Evolutionary conservation across 2,888 invertebrate species (phyloP).

Genomic region (Diarsia mendica): DNA sequence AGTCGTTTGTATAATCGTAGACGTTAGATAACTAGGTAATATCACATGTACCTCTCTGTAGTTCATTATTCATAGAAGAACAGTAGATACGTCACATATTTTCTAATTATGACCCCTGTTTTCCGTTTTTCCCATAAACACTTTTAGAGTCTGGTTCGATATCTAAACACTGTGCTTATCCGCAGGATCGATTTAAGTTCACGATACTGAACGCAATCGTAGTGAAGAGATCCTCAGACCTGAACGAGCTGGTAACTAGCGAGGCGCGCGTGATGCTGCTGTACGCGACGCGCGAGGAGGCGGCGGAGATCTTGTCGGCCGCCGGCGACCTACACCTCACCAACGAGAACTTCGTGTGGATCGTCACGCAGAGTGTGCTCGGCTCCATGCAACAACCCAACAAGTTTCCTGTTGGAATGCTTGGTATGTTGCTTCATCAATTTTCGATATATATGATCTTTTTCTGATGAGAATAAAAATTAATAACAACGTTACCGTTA

Average conservation of each 20-base stretch:
- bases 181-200: constrained; percentile 91
- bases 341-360: constrained; percentile 98
- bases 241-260: constrained; percentile 95
- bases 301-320: constrained; percentile 94
- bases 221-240: constrained; percentile 93
- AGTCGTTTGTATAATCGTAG: neutral
- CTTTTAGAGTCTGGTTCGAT: neutral
- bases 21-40: neutral
- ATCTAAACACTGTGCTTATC: constrained; percentile 14
- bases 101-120: neutral
- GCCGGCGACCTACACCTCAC: constrained; percentile 94
- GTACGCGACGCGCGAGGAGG: constrained; percentile 97
- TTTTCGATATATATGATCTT: neutral
- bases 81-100: neutral
- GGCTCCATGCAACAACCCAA: constrained; percentile 92
- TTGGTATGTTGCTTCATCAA: constrained; percentile 91
- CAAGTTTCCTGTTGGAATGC: constrained; percentile 97
- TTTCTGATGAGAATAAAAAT: neutral
- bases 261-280: constrained; percentile 98
- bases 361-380: constrained; percentile 98
- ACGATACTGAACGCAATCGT: constrained; percentile 96
- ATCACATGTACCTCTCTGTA: neutral
- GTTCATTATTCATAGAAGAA: neutral
- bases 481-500: too few species aligned
- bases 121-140: neutral